phyloP scores from a whole-genome alignment of 2,113 vertebrate species.

The Ptychochromis oligacanthus region DNA sequence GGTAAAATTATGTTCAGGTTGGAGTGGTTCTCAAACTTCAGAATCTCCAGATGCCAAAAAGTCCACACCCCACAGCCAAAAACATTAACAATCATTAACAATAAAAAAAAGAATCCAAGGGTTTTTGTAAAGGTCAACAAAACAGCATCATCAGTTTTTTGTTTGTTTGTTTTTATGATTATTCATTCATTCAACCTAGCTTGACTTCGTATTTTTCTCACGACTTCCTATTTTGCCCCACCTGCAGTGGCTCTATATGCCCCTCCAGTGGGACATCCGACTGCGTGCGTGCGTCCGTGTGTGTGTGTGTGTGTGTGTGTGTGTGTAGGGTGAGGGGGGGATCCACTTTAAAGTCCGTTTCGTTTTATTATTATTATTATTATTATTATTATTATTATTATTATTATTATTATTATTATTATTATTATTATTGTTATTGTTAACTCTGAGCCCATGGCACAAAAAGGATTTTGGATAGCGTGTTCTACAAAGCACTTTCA shows the following conservation, averaged over 20 bases:
- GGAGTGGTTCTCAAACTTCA: not conserved
- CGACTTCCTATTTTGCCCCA: too few relatives aligned
- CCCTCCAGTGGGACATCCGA: not conserved
- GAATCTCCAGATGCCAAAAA: not conserved
- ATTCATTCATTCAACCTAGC: not conserved
- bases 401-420: slow-evolving; percentile 41
- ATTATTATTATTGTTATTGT: slow-evolving; percentile 55
- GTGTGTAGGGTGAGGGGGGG: not conserved
- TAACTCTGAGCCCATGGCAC: slow-evolving; percentile 5
- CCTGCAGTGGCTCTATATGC: not conserved
- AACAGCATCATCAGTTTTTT: too few relatives aligned
- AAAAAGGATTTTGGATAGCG: not conserved
- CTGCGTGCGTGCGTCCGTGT: not conserved
- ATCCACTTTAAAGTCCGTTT: slow-evolving; percentile 44
- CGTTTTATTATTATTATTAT: slow-evolving; percentile 35
- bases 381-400: slow-evolving; percentile 42
- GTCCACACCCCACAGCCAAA: not conserved
- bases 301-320: not conserved
- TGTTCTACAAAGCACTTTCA: not conserved
- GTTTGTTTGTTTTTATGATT: not conserved
- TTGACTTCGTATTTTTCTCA: not conserved
- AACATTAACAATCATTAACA: not conserved
- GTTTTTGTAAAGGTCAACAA: too few relatives aligned
- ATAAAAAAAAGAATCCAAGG: not conserved
- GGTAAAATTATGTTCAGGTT: not conserved